phyloP scores from a whole-genome alignment of 2,888 invertebrate species.

The Phortica okadai region DNA sequence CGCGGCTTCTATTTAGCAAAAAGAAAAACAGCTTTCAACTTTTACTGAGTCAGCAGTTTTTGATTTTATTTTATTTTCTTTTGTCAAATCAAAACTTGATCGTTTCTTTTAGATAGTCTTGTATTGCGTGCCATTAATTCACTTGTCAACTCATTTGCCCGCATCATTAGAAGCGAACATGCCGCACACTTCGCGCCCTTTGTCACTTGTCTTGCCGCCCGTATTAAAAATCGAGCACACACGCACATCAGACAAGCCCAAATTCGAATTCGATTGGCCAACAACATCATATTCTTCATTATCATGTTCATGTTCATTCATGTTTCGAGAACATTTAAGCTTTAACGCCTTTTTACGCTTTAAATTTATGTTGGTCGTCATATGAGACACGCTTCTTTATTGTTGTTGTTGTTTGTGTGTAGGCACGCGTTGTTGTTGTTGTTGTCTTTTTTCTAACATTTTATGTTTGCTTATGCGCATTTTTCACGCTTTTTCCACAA shows the following conservation, averaged over 20 bases:
- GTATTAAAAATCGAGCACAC: conserved; percentile 25
- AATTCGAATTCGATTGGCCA: conserved; percentile 21
- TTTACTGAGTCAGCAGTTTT: too few species aligned
- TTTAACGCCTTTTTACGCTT: conserved; percentile 2
- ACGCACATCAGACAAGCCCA: not conserved
- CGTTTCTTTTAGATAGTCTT: too few species aligned
- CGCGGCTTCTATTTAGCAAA: conserved; percentile 11
- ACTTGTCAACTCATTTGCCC: conserved; percentile 62
- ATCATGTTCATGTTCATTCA: conserved; percentile 26
- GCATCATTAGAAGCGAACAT: conserved; percentile 43
- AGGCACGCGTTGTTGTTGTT: not conserved
- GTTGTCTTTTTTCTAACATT: not conserved
- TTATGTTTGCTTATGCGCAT: conserved; percentile 45
- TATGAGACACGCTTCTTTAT: not conserved
- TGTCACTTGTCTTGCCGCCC: not conserved
- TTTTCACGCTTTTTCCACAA: conserved; percentile 64
- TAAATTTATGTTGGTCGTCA: not conserved
- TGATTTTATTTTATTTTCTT: too few species aligned
- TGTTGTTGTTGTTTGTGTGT: not conserved
- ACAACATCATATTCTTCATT: conserved; percentile 47
- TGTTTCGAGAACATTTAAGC: conserved; percentile 14
- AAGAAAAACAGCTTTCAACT: not conserved
- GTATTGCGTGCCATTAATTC: too few species aligned
- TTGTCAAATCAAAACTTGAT: too few species aligned
- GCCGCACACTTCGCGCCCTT: not conserved